Conservation (phyloP, 1,140 invertebrate species). For the Calliphora vicina region DNA sequence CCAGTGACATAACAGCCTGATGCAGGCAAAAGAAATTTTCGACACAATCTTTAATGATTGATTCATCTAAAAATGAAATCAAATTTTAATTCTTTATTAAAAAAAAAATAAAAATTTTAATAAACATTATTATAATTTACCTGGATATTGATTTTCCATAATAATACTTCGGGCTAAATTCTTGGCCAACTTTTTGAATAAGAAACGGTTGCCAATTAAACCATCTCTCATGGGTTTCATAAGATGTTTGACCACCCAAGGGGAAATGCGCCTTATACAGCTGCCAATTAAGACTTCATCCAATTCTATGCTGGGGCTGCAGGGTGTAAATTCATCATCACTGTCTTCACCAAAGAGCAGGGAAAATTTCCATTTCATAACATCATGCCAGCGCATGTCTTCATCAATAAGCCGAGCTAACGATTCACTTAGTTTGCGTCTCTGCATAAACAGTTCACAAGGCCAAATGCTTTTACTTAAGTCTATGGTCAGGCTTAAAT, state of each 20-base stretch:
- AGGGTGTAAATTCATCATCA: constrained; percentile 52
- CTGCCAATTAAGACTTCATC: constrained; percentile 55
- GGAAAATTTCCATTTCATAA: constrained; percentile 48
- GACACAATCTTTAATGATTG: constrained; percentile 47
- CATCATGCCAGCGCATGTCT: constrained; percentile 55
- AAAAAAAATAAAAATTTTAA: neutral
- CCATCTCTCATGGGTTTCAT: constrained; percentile 56
- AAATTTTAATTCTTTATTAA: neutral
- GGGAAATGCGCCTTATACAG: constrained; percentile 55
- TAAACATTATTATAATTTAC: constrained; percentile 25
- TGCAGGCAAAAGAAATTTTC: constrained; percentile 53
- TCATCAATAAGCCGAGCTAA: constrained; percentile 48
- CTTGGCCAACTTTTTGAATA: constrained; percentile 60
- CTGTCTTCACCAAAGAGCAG: constrained; percentile 56
- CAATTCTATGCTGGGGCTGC: constrained; percentile 57
- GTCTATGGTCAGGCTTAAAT: constrained; percentile 35
- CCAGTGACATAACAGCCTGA: constrained; percentile 42
- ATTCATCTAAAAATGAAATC: constrained; percentile 40
- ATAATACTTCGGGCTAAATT: constrained; percentile 51
- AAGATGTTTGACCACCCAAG: constrained; percentile 57
- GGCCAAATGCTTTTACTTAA: constrained; percentile 57
- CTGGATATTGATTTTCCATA: constrained; percentile 56
- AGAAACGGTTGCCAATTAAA: constrained; percentile 56
- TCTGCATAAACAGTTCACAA: constrained; percentile 58
- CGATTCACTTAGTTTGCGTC: constrained; percentile 45